Conservation (phyloP, 2,113 vertebrate species). For the Ailuropoda melanoleuca region DNA sequence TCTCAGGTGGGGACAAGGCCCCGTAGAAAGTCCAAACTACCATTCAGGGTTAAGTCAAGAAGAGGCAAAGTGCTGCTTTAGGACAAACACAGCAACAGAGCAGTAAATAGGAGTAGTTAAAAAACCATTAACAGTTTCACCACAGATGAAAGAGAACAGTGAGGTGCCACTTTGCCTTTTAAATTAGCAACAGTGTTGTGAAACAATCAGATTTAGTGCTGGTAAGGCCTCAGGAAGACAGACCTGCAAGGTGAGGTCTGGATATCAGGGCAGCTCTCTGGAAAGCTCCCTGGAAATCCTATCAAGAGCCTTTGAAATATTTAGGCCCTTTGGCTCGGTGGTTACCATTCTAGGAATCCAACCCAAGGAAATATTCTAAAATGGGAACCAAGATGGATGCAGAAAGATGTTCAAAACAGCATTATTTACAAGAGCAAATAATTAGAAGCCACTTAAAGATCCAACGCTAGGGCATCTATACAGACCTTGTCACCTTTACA, state of each 20-base stretch:
- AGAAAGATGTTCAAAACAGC: neutral
- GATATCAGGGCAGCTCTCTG: neutral
- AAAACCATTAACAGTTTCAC: accelerated
- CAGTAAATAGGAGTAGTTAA: neutral
- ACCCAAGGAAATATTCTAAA: neutral
- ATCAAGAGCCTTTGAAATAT: neutral
- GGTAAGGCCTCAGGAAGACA: neutral
- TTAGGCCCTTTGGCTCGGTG: neutral
- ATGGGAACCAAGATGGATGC: neutral
- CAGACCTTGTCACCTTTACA: neutral
- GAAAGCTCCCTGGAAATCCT: neutral
- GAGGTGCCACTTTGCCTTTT: neutral
- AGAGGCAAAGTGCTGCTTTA: neutral
- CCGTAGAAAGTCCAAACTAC: neutral
- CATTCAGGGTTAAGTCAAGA: accelerated
- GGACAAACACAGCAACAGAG: neutral
- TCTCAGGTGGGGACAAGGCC: neutral
- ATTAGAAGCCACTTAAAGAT: neutral
- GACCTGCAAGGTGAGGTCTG: neutral
- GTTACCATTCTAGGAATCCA: neutral
- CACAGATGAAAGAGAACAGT: neutral
- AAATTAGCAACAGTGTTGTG: neutral
- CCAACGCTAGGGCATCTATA: neutral
- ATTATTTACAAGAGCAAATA: neutral
- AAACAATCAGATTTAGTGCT: neutral